Evolutionary conservation across 2,888 invertebrate genomes (phyloP), one percentile per base, ranked within the genome.

Genomic region (Rhimphoctona megacephalus): DNA sequence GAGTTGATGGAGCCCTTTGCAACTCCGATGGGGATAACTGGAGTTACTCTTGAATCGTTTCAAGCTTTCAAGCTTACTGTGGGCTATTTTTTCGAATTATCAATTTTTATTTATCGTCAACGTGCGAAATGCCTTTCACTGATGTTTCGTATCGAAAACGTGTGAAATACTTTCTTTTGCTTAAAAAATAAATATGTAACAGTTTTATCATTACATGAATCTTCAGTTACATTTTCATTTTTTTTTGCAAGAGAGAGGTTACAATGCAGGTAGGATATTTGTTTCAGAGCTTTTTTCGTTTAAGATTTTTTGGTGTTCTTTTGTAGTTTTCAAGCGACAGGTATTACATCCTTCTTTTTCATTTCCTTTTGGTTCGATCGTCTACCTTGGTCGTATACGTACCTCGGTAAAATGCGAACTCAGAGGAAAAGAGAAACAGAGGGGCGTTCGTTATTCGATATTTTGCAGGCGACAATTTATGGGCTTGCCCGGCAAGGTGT

Each of bases 391-490:
- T 79, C 70, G 70, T 79, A n/a, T 36, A 79, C 57, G 69, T 54
- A 25, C 30, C 36, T 57, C 54, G 70, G 61, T 64, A 72, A 46
- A 81, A 64, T 54, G 43, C 43, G 43, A 81, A 70, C 61, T 46
- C 22, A 19, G 43, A 61, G 57, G 36, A 43, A 57, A 49, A 39
- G 74, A 39, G 74, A 57, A 22, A 74, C 22, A 33, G 69, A 70
- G 43, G 52, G 72, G 61, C 72, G 46, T 81, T 46, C 77, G 81
- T 73, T 77, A 77, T 85, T 85, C 72, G 81, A 81, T 78, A 85
- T 81, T 85, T 81, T 64, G 77, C 66, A 76, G 77, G 73, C 66
- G 81, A 85, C 72, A 81, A 73, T 78, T 85, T 85, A 85, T 85
- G 72, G 66, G 57, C 6, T 19, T 22, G 66, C 74, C 19, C 73